These are phyloP conservation scores for Enteromius mattozi DNA, from an alignment of 2,797 vertebrate genomes.

Conservation along the genomic window DNA sequence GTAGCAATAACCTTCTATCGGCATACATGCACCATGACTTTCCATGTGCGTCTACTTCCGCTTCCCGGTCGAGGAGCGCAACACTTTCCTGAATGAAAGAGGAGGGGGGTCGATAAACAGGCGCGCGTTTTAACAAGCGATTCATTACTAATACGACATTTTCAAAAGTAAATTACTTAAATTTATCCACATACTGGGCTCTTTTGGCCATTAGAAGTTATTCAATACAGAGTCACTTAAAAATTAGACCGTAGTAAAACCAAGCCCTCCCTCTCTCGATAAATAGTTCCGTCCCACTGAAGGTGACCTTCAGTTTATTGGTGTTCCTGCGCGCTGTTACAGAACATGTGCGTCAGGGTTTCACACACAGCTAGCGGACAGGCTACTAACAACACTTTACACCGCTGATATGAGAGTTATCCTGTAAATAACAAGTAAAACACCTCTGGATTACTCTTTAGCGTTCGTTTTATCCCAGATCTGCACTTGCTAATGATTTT, in stretches of 20 bases:
- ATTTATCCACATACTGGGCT: fast-evolving
- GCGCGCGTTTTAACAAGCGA: neutral
- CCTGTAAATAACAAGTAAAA: neutral
- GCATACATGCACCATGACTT: constrained; percentile 72
- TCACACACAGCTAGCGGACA: constrained; percentile 8
- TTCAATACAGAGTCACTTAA: fast-evolving
- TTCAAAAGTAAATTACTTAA: neutral
- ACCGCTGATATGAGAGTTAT: neutral
- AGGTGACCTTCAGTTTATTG: constrained; percentile 86
- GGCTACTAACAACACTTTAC: neutral
- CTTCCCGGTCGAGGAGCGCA: constrained; percentile 79
- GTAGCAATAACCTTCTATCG: constrained; percentile 78
- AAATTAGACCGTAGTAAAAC: neutral
- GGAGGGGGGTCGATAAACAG: neutral
- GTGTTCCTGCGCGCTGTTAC: constrained; percentile 59
- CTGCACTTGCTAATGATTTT: neutral
- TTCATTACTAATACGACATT: neutral
- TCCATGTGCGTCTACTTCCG: constrained; percentile 72
- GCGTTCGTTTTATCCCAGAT: neutral
- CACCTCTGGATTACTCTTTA: neutral
- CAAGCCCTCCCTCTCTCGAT: neutral
- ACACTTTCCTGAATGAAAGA: constrained; percentile 35
- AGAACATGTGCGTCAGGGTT: constrained; percentile 72
- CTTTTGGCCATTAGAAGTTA: neutral
- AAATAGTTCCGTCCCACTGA: constrained; percentile 76